Evolutionary conservation across 2,888 invertebrate genomes (phyloP), one percentile per base, ranked within the genome.

Genomic region (Escarpia spicata): DNA sequence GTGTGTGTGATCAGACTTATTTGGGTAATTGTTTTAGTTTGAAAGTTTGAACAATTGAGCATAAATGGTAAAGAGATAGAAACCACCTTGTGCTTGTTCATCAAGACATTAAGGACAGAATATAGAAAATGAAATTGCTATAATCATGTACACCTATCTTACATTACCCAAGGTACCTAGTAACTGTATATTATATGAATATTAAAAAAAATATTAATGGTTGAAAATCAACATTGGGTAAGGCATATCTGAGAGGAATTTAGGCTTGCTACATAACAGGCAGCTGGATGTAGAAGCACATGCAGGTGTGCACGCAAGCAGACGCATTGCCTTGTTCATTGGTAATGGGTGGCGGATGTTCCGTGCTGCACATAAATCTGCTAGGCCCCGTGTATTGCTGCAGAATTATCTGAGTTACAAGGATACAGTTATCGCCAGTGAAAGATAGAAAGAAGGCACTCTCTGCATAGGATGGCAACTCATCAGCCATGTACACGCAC

Each of bases 401-500:
- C 26, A 26, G 75, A 75, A 75, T 75, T 75, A 75, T 75, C 75
- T 75, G 75, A 75, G 75, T 75, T 75, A 75, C 75, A 75, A 75
- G 75, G 75, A 75, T 75, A 75, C 26, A 75, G 26, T 75, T 75
- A 75, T 75, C 75, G 19, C n/a, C n/a, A 26, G 26, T 75, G 75
- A 6, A 75, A 19, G 75, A 75, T 75, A 75, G 26, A 75, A 26
- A 19, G 75, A 75, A 26, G 75, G 26, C 75, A 26, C 75, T 75
- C n/a, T 75, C 26, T 26, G 75, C 75, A 75, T 75, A 26, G 75
- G 75, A 75, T 75, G 75, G 52, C 26, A 75, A n/a, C 26, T 6
- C 75, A 75, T 75, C 75, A 75, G 75, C 75, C 75, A 75, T 6
- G 19, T 26, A n/a, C n/a, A n/a, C 75, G 75, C 6, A 75, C 75